phyloP scores from a whole-genome alignment of 2,888 invertebrate species.

The Leucophenga maculata region DNA sequence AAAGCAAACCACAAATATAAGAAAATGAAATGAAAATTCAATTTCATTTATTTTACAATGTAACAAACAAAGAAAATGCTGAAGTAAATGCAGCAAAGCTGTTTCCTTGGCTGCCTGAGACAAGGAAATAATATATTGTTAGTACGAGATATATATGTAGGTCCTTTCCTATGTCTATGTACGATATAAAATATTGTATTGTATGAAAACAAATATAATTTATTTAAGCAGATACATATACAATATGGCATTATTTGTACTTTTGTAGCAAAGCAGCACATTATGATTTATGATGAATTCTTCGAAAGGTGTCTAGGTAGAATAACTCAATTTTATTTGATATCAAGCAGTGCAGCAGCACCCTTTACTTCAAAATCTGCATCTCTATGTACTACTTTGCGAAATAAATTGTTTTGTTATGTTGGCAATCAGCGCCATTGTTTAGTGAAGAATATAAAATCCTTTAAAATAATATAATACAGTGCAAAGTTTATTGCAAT shows the following conservation, averaged over 20 bases:
- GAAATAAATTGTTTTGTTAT: too few relatives aligned
- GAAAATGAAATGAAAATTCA: slow-evolving; percentile 44
- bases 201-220: not conserved
- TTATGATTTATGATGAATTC: too few relatives aligned
- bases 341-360: too few relatives aligned
- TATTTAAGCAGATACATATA: not conserved
- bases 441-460: too few relatives aligned
- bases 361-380: too few relatives aligned
- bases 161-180: slow-evolving; percentile 4
- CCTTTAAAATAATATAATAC: too few relatives aligned
- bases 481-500: slow-evolving; percentile 44
- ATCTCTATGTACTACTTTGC: too few relatives aligned
- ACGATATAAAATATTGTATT: not conserved
- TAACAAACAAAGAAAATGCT: slow-evolving; percentile 39
- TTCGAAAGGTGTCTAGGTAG: too few relatives aligned
- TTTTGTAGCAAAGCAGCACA: too few relatives aligned
- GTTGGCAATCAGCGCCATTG: too few relatives aligned
- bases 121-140: slow-evolving; percentile 52
- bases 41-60: slow-evolving; percentile 55
- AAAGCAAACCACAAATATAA: slow-evolving; percentile 7
- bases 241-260: not conserved
- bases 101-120: slow-evolving; percentile 34
- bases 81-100: slow-evolving; percentile 22
- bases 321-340: too few relatives aligned
- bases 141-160: slow-evolving; percentile 9